These are phyloP conservation scores for Onthophagus sagittarius DNA, from an alignment of 2,888 invertebrate genomes.

Conservation along the genomic window DNA sequence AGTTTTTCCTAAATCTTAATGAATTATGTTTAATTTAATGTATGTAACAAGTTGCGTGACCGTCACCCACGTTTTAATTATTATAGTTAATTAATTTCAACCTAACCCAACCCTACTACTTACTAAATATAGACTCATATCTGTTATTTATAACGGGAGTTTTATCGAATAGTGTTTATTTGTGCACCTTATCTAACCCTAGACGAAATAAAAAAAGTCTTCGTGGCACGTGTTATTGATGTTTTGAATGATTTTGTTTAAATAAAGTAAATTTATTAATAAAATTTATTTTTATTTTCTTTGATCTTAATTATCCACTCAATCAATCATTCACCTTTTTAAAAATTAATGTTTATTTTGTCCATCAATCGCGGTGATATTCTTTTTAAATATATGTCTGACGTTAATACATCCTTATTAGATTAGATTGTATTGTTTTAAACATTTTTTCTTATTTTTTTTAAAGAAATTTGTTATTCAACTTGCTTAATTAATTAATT, in stretches of 20 bases:
- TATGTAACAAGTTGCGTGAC: not conserved
- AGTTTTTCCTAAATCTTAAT: no score
- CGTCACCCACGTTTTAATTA: not conserved
- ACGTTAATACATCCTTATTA: not conserved
- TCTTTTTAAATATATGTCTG: not conserved
- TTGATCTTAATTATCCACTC: not conserved
- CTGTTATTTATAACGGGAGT: not conserved
- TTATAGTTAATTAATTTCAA: not conserved
- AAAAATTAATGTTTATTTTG: not conserved
- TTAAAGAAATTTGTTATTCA: not conserved
- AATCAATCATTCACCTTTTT: not conserved
- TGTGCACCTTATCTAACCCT: not conserved
- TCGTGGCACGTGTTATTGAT: not conserved
- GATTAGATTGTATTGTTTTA: not conserved
- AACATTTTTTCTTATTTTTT: not conserved
- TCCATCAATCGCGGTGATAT: not conserved
- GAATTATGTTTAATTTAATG: not conserved
- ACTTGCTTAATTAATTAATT: not conserved
- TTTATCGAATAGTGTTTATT: not conserved
- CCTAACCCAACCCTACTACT: not conserved
- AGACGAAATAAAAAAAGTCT: not conserved
- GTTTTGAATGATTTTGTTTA: no score
- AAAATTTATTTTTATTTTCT: no score
- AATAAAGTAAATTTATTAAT: no score
- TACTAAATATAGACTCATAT: not conserved